phyloP scores from a whole-genome alignment of 2,888 invertebrate genomes.

The Eupelmus urozonus region DNA sequence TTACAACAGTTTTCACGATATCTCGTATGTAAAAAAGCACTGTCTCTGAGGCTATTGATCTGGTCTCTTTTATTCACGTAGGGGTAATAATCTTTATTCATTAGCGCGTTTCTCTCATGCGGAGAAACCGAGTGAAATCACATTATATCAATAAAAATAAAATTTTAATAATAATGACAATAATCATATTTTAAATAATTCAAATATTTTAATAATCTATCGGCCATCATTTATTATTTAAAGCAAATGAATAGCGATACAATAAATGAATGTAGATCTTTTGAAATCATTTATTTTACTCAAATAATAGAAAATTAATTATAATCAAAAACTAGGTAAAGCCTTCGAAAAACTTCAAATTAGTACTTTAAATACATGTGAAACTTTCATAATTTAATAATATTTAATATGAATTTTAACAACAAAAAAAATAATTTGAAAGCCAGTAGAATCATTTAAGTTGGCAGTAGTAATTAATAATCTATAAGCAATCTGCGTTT shows the following conservation, averaged over 20 bases:
- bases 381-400: neutral
- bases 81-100: conserved; percentile 44
- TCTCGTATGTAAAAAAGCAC: conserved; percentile 47
- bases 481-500: conserved; percentile 29
- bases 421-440: neutral
- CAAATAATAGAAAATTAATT: neutral
- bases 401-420: neutral
- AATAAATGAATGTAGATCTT: too few species aligned
- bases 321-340: too few species aligned
- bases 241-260: neutral
- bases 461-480: neutral
- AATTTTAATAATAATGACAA: conserved; percentile 16
- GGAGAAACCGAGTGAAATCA: conserved; percentile 53
- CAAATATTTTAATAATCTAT: neutral
- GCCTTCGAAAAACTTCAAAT: too few species aligned
- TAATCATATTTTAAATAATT: conserved; percentile 20
- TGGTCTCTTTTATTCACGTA: conserved; percentile 18
- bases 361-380: too few species aligned
- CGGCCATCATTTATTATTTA: neutral
- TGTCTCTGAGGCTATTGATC: conserved; percentile 7
- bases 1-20: conserved; percentile 39
- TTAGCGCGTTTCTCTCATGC: conserved; percentile 30
- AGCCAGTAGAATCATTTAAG: neutral
- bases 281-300: too few species aligned
- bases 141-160: conserved; percentile 31